phyloP scores from a whole-genome alignment of 2,113 vertebrate species.

The Benitochromis conjunctus region DNA sequence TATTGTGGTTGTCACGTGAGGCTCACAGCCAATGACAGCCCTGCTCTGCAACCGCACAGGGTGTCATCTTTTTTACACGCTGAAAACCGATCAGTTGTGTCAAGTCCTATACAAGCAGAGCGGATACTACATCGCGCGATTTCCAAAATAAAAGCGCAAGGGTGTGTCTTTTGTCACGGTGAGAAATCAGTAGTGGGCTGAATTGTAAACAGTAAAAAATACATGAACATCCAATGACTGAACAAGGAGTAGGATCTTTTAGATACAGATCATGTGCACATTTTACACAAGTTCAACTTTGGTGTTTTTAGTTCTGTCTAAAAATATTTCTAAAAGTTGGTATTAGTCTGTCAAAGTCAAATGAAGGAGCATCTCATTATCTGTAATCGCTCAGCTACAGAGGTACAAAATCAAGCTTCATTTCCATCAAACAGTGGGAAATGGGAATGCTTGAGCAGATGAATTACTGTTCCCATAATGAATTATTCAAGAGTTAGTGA shows the following conservation, averaged over 20 bases:
- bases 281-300: not conserved
- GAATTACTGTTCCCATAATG: not conserved
- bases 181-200: not conserved
- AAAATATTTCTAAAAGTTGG: not conserved
- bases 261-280: not conserved
- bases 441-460: not conserved
- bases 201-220: not conserved
- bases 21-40: constrained; percentile 34
- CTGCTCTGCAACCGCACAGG: not conserved
- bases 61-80: constrained; percentile 28
- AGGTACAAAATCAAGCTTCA: not conserved
- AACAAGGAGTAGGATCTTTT: not conserved
- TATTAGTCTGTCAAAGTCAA: not conserved
- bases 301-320: not conserved
- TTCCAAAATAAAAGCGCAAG: constrained; percentile 40
- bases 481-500: not conserved
- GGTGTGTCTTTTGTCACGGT: not conserved
- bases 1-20: constrained; percentile 55
- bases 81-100: not conserved
- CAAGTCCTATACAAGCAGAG: not conserved
- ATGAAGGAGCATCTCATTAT: not conserved
- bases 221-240: not conserved
- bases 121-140: rapidly evolving
- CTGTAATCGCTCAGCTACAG: not conserved
- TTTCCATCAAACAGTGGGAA: not conserved